Evolutionary conservation across 1,140 invertebrate species (phyloP), one percentile per base, ranked within the genome.

Genomic region (Ylistrum balloti): DNA sequence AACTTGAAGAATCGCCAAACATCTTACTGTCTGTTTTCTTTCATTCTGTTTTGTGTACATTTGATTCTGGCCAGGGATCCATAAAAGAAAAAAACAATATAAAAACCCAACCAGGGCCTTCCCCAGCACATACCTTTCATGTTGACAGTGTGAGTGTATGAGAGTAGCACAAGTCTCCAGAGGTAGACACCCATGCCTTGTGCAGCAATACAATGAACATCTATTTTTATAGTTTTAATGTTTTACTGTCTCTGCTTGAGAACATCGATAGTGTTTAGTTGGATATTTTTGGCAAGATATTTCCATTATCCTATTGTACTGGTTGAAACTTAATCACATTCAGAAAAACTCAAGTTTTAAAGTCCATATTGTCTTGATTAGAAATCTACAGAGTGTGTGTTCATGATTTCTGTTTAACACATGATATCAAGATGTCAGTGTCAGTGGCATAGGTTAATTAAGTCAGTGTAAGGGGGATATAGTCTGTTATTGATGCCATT

Each of bases 1-100:
- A 28, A 74, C n/a, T 74, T 74, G 56, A 74, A 74, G 56, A 74
- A 74, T 74, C 56, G 56, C 56, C 56, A 74, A 74, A 74, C 56
- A 74, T 28, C 2, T 74, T 45, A 15, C 41, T 45, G 41, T 45
- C 41, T 45, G 41, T 45, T 45, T 45, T 45, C 41, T 45, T 45
- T 74, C 56, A 28, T n/a, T 74, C 22, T 74, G 56, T 74, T n/a
- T 28, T 74, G 56, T 74, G 22, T 74, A 74, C 3, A 17, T 74
- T 74, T 74, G 56, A 74, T 74, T 74, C 56, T 74, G 56, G 22
- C 56, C 56, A 74, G 56, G 17, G n/a, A 74, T 74, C 56, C 17
- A 74, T 74, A 74, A 74, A 74, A n/a, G n/a, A n/a, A n/a, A 28
- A 74, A 74, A 28, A 28, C 56, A 28, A n/a, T 74, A n/a, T 74